Evolutionary conservation across 2,888 invertebrate genomes (phyloP).

Genomic region (Agrotis segetum): DNA sequence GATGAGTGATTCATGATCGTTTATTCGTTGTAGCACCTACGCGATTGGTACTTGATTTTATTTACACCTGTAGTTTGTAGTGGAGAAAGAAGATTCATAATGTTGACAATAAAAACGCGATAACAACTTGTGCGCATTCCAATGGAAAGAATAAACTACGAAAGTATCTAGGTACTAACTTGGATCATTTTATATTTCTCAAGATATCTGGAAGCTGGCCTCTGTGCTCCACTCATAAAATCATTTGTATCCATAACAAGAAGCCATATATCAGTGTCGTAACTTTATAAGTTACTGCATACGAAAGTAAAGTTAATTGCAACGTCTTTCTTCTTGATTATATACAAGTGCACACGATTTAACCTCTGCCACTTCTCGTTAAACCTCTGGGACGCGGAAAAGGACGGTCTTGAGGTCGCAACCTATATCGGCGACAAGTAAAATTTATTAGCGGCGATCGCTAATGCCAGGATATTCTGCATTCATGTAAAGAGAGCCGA

Average conservation of each 20-base stretch:
- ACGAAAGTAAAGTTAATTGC: conserved; percentile 55
- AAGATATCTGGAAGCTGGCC: conserved; percentile 8
- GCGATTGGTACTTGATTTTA: conserved; percentile 40
- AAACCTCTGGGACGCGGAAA: conserved; percentile 54
- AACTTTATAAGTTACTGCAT: conserved; percentile 45
- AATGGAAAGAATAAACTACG: conserved; percentile 16
- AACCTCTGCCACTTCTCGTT: conserved; percentile 62
- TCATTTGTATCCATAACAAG: conserved; percentile 28
- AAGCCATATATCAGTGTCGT: conserved; percentile 42
- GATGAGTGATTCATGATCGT: conserved; percentile 52
- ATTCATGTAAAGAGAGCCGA: conserved; percentile 13
- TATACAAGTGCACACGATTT: conserved; percentile 61
- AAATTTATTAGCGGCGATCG: conserved; percentile 51
- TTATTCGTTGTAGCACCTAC: conserved; percentile 37
- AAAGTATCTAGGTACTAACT: conserved; percentile 10
- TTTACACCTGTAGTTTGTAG: conserved; percentile 22
- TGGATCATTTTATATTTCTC: conserved; percentile 23
- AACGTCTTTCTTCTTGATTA: conserved; percentile 53
- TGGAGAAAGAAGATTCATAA: conserved; percentile 5
- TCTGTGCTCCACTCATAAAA: conserved; percentile 19
- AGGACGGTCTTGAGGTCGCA: conserved; percentile 39
- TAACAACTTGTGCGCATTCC: background rate
- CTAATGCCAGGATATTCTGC: conserved; percentile 18
- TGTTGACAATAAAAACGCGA: background rate
- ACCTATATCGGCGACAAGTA: conserved; percentile 50